Percentiles rank a stretch among this genome's conserved stretches.
phyloP scores from a whole-genome alignment of 2,797 vertebrate genomes.

The Enteromius argenteus region DNA sequence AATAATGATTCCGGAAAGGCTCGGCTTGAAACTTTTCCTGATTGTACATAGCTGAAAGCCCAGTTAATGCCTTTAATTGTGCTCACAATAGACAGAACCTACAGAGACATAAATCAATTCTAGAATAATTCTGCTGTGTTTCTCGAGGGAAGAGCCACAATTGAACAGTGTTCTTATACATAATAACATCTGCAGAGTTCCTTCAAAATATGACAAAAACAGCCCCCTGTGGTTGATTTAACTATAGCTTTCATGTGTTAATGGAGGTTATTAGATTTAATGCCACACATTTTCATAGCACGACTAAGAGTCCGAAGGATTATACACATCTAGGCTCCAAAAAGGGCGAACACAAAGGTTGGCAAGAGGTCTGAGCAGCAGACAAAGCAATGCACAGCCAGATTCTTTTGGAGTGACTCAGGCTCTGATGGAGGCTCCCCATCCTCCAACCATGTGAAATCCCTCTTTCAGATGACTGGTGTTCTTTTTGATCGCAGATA shows the following conservation, averaged over 20 bases:
- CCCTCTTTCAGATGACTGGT: slow-evolving; percentile 48
- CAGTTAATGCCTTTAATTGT: slow-evolving; percentile 69
- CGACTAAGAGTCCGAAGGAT: slow-evolving; percentile 60
- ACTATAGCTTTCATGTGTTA: slow-evolving; percentile 78
- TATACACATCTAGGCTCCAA: slow-evolving; percentile 40
- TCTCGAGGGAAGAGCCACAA: slow-evolving; percentile 62
- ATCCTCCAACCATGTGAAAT: slow-evolving; percentile 50
- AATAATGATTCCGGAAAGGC: slow-evolving; percentile 75
- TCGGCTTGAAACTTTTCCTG: slow-evolving; percentile 66
- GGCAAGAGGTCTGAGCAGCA: slow-evolving; percentile 54
- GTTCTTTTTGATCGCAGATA: slow-evolving; percentile 69
- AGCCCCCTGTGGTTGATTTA: slow-evolving; percentile 69
- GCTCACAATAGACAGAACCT: slow-evolving; percentile 66
- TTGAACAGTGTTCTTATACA: slow-evolving; percentile 64
- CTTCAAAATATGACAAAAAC: slow-evolving; percentile 68
- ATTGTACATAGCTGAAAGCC: slow-evolving; percentile 66
- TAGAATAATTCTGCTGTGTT: slow-evolving; percentile 70
- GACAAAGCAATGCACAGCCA: slow-evolving; percentile 59
- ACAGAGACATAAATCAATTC: slow-evolving; percentile 74
- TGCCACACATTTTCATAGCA: slow-evolving; percentile 68
- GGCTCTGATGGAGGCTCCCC: slow-evolving; percentile 60
- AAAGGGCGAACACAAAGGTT: slow-evolving; percentile 34
- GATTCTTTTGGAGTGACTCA: slow-evolving; percentile 69
- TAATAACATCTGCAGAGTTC: slow-evolving; percentile 65
- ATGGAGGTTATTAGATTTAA: slow-evolving; percentile 74